These are phyloP conservation scores for Orchesellides sinensis DNA, from an alignment of 2,888 invertebrate species.

Conservation along the genomic window DNA sequence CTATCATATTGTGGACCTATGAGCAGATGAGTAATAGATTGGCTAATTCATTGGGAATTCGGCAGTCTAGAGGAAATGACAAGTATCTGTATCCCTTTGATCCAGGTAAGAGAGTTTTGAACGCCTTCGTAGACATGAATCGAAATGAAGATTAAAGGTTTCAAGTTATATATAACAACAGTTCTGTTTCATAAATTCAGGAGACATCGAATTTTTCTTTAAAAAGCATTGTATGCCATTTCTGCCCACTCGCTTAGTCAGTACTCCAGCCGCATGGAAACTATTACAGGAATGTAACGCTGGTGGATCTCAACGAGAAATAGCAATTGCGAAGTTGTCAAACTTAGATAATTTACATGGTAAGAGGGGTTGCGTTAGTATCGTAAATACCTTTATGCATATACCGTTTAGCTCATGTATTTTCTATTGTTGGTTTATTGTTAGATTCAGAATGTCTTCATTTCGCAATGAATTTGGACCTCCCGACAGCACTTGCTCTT, in stretches of 20 bases:
- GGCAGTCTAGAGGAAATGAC: not conserved
- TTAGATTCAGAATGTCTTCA: constrained; percentile 82
- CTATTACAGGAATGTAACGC: constrained; percentile 54
- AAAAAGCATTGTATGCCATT: constrained; percentile 37
- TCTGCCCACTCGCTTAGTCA: constrained; percentile 21
- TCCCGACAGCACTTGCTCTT: constrained; percentile 86
- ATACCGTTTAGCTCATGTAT: too few relatives aligned
- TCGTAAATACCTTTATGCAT: too few relatives aligned
- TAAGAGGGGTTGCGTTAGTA: constrained; percentile 1
- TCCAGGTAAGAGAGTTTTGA: constrained; percentile 54
- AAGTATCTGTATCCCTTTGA: constrained; percentile 51
- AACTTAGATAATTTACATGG: constrained; percentile 31
- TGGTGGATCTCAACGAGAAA: constrained; percentile 40
- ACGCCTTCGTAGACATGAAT: not conserved
- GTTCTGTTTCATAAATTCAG: constrained; percentile 20
- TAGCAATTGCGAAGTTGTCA: constrained; percentile 57
- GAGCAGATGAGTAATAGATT: not conserved
- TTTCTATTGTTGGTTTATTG: constrained; percentile 42
- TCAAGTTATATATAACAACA: not conserved
- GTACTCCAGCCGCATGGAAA: constrained; percentile 52
- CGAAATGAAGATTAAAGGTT: too few relatives aligned
- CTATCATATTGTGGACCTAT: not conserved
- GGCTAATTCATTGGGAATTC: not conserved
- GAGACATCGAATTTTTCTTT: constrained; percentile 35
- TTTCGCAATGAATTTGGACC: constrained; percentile 88